phyloP scores from a whole-genome alignment of 2,888 invertebrate genomes.

The Nudaria mundana region DNA sequence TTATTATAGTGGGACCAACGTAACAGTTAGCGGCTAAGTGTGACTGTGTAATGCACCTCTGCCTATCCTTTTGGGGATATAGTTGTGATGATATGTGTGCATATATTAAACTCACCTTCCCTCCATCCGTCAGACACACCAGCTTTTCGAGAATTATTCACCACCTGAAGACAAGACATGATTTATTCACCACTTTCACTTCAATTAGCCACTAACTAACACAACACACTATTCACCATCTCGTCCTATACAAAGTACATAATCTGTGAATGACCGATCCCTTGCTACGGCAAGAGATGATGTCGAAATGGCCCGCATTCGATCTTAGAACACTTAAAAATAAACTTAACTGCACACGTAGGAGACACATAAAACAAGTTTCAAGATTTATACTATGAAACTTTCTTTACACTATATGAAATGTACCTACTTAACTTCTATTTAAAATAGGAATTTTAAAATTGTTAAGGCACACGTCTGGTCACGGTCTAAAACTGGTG shows the following conservation, averaged over 20 bases:
- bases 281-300: conserved; percentile 52
- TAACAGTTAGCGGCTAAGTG: too few species aligned
- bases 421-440: conserved; percentile 14
- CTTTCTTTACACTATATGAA: conserved; percentile 13
- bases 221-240: conserved; percentile 55
- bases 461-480: conserved; percentile 42
- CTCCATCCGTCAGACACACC: conserved; percentile 78
- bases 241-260: conserved; percentile 47
- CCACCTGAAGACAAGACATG: conserved; percentile 72
- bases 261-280: conserved; percentile 45
- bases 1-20: too few species aligned
- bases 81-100: not conserved
- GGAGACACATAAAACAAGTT: conserved; percentile 36
- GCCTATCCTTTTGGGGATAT: too few species aligned
- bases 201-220: conserved; percentile 24
- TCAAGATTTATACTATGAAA: conserved; percentile 36
- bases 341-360: conserved; percentile 44
- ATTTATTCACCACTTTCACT: conserved; percentile 44
- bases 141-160: conserved; percentile 85
- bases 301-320: conserved; percentile 66
- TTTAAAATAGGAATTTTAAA: conserved; percentile 19
- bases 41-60: too few species aligned
- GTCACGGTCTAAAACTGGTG: conserved; percentile 57
- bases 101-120: conserved; percentile 57
- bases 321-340: conserved; percentile 54